Conservation (phyloP, 1,140 invertebrate species). For the Sycophaga agraensis region DNA sequence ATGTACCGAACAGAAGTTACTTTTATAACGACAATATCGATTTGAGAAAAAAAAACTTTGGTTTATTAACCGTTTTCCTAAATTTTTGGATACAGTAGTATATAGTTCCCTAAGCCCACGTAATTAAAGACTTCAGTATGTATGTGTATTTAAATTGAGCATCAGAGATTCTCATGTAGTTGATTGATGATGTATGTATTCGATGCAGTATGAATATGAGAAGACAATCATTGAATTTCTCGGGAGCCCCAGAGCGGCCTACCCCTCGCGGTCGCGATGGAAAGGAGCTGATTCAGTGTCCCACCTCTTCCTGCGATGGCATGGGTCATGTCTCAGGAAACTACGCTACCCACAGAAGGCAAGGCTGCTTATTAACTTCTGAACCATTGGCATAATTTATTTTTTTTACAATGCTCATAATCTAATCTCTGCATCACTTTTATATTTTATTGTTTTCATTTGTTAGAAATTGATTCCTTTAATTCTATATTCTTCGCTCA, state of each 20-base stretch:
- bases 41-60: too few relatives aligned
- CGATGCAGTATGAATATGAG: conserved; percentile 56
- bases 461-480: not conserved
- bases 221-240: conserved; percentile 57
- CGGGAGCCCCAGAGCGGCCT: conserved; percentile 43
- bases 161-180: not conserved
- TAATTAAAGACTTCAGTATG: too few relatives aligned
- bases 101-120: too few relatives aligned
- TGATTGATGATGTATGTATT: conserved; percentile 39
- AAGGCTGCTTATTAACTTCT: conserved; percentile 53
- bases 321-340: conserved; percentile 74
- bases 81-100: too few relatives aligned
- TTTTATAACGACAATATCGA: too few relatives aligned
- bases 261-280: conserved; percentile 62
- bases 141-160: too few relatives aligned
- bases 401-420: not conserved
- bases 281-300: conserved; percentile 73
- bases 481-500: conserved; percentile 10
- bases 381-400: conserved; percentile 20
- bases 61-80: too few relatives aligned
- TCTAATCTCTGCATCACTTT: not conserved
- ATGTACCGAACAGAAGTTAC: too few relatives aligned
- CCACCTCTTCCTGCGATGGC: conserved; percentile 74
- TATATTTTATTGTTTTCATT: conserved; percentile 21
- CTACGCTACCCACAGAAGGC: conserved; percentile 74